Base-by-base conservation (phyloP, 2,888 invertebrate genomes). In the Dioctria rufipes region DNA sequence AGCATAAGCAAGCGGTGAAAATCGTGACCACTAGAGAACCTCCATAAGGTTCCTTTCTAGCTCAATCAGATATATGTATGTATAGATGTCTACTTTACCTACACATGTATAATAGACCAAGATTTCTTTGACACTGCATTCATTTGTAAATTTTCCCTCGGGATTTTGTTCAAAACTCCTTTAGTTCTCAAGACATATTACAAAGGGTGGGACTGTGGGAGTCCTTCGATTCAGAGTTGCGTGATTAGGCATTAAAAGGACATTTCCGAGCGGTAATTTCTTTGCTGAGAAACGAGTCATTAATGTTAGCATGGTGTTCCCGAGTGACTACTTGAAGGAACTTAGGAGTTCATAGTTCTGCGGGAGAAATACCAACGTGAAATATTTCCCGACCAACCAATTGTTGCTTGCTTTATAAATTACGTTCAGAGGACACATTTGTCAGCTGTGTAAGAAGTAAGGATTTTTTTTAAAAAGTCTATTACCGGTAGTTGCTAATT, bases 211-310 rank as follows among this genome's bases (percentile, higher is more conserved):
- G 69, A 46, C 6, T 46, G 51, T 5, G 65, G 51, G 42, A 51
- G 13, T 8, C 46, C 25, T 78, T 65, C 25, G 78, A 78, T 80
- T 61, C 69, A 54, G 73, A 58, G 78, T 82, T 81, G 82, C 82
- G 82, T 82, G 82, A 81, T 82, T 81, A 81, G 80, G 82, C 81
- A 82, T 82, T 82, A 81, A 82, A 82, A 82, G 81, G 80, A 82
- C 78, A 82, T 82, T 82, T 82, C 81, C 81, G 82, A 81, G 69
- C 81, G 82, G 81, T 82, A 82, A 82, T 82, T 75, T 75, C 60
- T 75, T 42, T 75, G 75, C 75, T 75, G 75, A 40, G 75, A 61
- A 60, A 60, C 60, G 60, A 75, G 42, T 60, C 75, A 43, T 75
- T 75, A 39, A 58, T 42, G 75, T 43, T 60, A 43, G 58, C 40